Percentiles rank a stretch among this genome's conserved stretches.
phyloP scores from a whole-genome alignment of 2,888 invertebrate genomes.

The Trachelus iudaicus region DNA sequence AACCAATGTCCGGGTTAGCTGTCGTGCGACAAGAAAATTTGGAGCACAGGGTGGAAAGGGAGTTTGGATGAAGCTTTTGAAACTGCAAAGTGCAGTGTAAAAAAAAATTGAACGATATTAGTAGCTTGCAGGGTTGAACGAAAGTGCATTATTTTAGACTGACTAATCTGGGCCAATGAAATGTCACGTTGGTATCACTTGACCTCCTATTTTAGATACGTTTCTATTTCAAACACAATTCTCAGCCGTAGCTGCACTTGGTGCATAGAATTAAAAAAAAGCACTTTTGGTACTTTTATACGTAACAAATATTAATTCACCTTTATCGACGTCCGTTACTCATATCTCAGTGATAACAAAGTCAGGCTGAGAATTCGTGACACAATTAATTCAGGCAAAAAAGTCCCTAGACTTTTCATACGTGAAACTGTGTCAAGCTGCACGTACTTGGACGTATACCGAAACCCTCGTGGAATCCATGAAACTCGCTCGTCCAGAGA shows the following conservation, averaged over 20 bases:
- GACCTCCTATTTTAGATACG: too few relatives aligned
- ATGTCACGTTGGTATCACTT: too few relatives aligned
- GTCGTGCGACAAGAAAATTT: not conserved
- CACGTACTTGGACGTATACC: slow-evolving; percentile 15
- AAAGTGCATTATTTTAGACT: not conserved
- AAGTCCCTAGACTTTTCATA: slow-evolving; percentile 19
- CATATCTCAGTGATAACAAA: not conserved
- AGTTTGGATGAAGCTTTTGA: not conserved
- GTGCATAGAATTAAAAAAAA: not conserved
- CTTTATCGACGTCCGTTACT: not conserved
- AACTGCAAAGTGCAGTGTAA: not conserved
- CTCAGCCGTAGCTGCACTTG: not conserved
- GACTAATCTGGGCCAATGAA: too few relatives aligned
- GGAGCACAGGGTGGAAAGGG: not conserved
- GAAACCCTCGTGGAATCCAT: not conserved
- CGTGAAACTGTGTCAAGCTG: slow-evolving; percentile 30
- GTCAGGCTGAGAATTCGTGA: not conserved
- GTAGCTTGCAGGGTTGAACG: not conserved
- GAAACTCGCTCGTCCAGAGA: slow-evolving; percentile 34
- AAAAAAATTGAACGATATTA: not conserved
- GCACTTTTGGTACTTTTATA: not conserved
- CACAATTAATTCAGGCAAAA: slow-evolving; percentile 13
- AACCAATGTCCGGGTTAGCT: not conserved
- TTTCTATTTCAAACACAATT: too few relatives aligned
- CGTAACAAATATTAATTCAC: not conserved